Evolutionary conservation across 2,888 invertebrate species (phyloP).

Genomic region (Holacanthella duospinosa): DNA sequence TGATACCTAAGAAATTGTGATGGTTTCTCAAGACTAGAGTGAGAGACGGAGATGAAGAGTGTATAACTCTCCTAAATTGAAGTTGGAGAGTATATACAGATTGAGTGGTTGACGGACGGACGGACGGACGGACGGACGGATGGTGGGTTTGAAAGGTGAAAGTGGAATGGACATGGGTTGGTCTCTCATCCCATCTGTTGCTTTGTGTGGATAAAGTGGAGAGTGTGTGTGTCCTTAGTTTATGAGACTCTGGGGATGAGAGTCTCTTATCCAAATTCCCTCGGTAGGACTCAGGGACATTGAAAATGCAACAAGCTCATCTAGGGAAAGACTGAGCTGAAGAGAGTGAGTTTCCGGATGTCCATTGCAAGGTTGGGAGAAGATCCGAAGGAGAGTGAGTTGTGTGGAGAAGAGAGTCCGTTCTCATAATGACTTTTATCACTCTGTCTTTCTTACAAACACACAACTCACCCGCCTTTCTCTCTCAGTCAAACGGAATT

Average conservation of each 20-base stretch:
- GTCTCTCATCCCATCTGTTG: conserved; percentile 6
- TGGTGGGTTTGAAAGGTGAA: too few species aligned
- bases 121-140: too few species aligned
- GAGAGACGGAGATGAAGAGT: too few species aligned
- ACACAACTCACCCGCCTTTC: neutral
- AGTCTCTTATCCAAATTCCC: neutral
- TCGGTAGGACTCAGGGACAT: neutral
- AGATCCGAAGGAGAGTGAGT: neutral
- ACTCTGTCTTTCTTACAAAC: neutral
- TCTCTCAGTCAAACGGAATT: neutral
- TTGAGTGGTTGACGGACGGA: too few species aligned
- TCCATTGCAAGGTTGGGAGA: neutral
- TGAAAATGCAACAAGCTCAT: conserved; percentile 13
- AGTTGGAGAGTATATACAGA: too few species aligned
- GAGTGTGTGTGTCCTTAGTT: conserved; percentile 4
- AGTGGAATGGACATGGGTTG: neutral
- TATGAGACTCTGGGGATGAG: conserved; percentile 14
- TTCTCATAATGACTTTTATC: neutral
- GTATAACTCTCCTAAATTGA: too few species aligned
- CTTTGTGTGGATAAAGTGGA: neutral
- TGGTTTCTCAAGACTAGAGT: too few species aligned
- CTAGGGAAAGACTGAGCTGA: neutral
- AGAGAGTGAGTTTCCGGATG: neutral
- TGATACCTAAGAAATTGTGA: too few species aligned
- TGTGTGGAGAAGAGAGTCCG: neutral